Evolutionary conservation across 1,140 invertebrate species (phyloP).

Genomic region (Drosophila navojoa): DNA sequence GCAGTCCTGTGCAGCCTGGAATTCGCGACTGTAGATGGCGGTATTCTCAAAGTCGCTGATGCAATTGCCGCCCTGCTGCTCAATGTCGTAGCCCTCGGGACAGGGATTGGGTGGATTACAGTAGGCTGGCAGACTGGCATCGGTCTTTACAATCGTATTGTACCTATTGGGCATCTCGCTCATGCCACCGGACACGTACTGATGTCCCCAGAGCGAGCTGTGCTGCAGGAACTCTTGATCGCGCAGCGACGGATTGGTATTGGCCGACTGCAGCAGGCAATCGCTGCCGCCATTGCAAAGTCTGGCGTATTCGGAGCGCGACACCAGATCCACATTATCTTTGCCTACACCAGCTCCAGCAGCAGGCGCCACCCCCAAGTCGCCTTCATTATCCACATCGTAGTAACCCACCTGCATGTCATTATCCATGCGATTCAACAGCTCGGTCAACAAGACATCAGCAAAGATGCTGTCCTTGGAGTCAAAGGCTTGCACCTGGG

Average conservation of each 20-base stretch:
- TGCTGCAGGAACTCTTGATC: slow-evolving; percentile 96
- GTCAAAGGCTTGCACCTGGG: slow-evolving; percentile 48
- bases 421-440: slow-evolving; percentile 89
- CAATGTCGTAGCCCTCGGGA: slow-evolving; percentile 92
- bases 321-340: slow-evolving; percentile 84
- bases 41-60: slow-evolving; percentile 97
- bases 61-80: slow-evolving; percentile 90
- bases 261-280: slow-evolving; percentile 52
- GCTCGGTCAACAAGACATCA: slow-evolving; percentile 87
- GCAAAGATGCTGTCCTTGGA: slow-evolving; percentile 84
- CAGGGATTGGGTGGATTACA: slow-evolving; percentile 99
- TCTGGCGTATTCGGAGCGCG: slow-evolving; percentile 84
- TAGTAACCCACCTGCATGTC: slow-evolving; percentile 88
- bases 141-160: slow-evolving; percentile 92
- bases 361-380: slow-evolving; percentile 20
- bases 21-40: slow-evolving; percentile 96
- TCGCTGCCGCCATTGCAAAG: slow-evolving; percentile 73
- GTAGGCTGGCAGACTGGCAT: slow-evolving; percentile 97
- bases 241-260: slow-evolving; percentile 89
- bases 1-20: slow-evolving; percentile 96
- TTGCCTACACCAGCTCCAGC: slow-evolving; percentile 68
- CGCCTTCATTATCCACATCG: slow-evolving; percentile 84
- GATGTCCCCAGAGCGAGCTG: slow-evolving; percentile 93
- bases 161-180: slow-evolving; percentile 89
- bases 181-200: slow-evolving; percentile 90